phyloP scores from a whole-genome alignment of 2,888 invertebrate species.

The Rotaria macrura region DNA sequence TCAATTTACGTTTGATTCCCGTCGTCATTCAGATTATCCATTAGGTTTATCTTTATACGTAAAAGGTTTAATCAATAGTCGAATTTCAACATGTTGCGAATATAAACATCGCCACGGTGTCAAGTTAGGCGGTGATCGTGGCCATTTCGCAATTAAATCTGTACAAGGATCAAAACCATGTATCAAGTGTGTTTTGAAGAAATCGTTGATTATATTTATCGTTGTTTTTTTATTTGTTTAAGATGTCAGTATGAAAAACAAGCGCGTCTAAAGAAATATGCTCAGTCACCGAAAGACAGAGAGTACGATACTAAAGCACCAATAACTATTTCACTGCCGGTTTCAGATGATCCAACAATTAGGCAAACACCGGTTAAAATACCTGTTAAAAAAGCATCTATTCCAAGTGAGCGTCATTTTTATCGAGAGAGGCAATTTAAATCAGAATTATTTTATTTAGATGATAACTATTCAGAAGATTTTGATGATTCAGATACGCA shows the following conservation, averaged over 20 bases:
- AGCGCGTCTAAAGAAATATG: conserved; percentile 4
- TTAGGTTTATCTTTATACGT: conserved; percentile 13
- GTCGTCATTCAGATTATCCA: not conserved
- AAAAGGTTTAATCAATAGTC: not conserved
- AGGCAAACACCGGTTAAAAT: not conserved
- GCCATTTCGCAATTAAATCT: not conserved
- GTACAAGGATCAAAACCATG: not conserved
- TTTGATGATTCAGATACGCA: not conserved
- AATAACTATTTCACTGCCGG: not conserved
- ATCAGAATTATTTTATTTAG: not conserved
- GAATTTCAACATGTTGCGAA: conserved; percentile 20
- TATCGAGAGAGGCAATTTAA: no score
- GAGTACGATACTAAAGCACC: not conserved
- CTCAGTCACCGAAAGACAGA: not conserved
- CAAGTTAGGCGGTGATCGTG: not conserved
- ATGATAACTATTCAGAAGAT: not conserved
- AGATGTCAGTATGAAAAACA: not conserved
- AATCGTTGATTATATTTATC: not conserved
- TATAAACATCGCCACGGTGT: conserved; percentile 21
- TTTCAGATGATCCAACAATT: not conserved
- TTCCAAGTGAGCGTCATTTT: not conserved
- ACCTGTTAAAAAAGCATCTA: not conserved
- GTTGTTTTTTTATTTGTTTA: not conserved
- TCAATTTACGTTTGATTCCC: not conserved
- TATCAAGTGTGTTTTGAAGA: not conserved